A percentile compares a stretch with the other conserved stretches of the same genome.
Conservation (phyloP, 53 echinoderm and acorn worm genomes). For the Holothuria scabra region DNA sequence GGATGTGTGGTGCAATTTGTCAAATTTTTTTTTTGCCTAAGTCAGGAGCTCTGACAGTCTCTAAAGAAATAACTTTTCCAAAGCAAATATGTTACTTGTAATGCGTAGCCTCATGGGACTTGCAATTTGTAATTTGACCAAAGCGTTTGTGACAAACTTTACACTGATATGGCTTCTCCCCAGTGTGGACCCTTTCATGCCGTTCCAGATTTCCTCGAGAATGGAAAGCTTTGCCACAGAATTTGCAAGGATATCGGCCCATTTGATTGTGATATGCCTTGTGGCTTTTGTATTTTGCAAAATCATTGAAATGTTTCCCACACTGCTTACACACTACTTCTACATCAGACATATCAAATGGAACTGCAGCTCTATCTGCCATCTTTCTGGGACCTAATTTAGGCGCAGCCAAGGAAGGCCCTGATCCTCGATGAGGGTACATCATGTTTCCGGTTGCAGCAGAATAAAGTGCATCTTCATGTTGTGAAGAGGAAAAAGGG, state of each 20-base stretch:
- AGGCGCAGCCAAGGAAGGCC: no score
- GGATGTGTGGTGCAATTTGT: no score
- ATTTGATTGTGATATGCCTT: background rate
- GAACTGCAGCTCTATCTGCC: no score
- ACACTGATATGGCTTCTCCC: conserved; percentile 2
- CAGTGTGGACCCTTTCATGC: conserved; percentile 28
- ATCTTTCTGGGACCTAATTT: no score
- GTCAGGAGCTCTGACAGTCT: no score
- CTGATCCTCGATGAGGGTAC: no score
- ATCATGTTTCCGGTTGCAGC: no score
- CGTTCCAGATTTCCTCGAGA: background rate
- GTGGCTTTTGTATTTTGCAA: background rate
- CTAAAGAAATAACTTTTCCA: background rate
- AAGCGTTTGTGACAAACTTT: background rate
- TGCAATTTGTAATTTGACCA: background rate
- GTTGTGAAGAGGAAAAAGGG: no score
- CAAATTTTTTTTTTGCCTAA: no score
- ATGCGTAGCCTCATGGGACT: conserved; percentile 17
- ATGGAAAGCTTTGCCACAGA: background rate
- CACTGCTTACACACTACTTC: background rate
- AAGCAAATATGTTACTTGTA: conserved; percentile 16
- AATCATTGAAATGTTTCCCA: background rate
- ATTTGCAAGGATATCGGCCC: background rate
- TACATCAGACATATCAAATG: no score
- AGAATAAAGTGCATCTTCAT: no score